Conservation (phyloP, 2,888 invertebrate species). For the Elaeidobius kamerunicus region DNA sequence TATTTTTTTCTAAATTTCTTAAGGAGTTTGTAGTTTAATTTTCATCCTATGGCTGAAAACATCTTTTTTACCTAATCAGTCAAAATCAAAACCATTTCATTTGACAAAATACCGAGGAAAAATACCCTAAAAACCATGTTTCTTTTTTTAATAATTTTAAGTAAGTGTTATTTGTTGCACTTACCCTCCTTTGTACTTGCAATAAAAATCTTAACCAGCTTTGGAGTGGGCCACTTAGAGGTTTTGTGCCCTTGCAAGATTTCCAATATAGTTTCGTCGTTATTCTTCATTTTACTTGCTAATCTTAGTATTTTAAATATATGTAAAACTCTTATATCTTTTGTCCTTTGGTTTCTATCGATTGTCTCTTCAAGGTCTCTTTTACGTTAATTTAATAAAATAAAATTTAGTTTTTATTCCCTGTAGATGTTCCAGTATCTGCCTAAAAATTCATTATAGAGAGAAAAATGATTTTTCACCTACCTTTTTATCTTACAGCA, state of each 20-base stretch:
- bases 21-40: too few species aligned
- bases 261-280: conserved; percentile 51
- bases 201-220: conserved; percentile 49
- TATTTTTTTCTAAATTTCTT: too few species aligned
- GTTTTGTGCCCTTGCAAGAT: conserved; percentile 50
- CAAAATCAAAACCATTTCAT: too few species aligned
- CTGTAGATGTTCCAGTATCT: conserved; percentile 2
- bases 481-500: conserved; percentile 8
- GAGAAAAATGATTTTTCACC: not conserved
- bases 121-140: conserved; percentile 2
- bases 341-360: conserved; percentile 15
- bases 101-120: too few species aligned
- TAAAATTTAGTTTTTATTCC: too few species aligned
- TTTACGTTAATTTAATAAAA: conserved; percentile 16
- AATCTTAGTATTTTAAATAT: conserved; percentile 8
- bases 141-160: not conserved
- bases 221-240: conserved; percentile 48
- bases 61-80: too few species aligned
- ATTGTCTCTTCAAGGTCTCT: conserved; percentile 29
- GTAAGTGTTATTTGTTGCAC: conserved; percentile 4
- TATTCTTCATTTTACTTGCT: conserved; percentile 45
- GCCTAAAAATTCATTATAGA: conserved; percentile 12
- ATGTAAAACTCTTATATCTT: conserved; percentile 1
- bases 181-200: conserved; percentile 49
- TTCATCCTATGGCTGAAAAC: too few species aligned